Base-by-base conservation (phyloP, 2,888 invertebrate species). In the Hanleya hanleyi region DNA sequence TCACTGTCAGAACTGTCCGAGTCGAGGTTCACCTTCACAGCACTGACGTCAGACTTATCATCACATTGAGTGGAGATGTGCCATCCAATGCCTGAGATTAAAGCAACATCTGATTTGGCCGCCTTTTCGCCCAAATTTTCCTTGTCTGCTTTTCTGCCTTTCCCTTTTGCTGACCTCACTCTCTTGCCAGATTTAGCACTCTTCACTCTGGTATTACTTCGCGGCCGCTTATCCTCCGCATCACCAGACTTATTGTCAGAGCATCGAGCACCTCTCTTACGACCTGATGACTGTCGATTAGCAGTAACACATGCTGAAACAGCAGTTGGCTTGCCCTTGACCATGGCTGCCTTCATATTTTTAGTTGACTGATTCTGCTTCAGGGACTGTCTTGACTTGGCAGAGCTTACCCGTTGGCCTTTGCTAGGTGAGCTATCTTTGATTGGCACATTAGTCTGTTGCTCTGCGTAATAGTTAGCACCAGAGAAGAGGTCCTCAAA, bases 31-130 rank as follows among this genome's bases (percentile, higher is more conserved):
- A 81, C 75, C 50, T 76, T 70, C 3, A 85, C 82, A 29, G 80
- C 83, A 57, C 80, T 71, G 18, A 83, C 84, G 65, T 86, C 84
- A 6, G 83, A 83, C 33, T 80, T 82, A 64, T 87, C 86, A 37
- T 80, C 72, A 75, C 86, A 85, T 0, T 81, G 78, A 18, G 87
- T 82, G 15, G 83, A 81, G 18, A 89, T 71, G 66, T 87, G 87
- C 87, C 87, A 87, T 7, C 87, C 88, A 50, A 87, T 84, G 7
- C 88, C 88, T 57, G 86, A 84, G 29, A 87, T 86, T 32, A 86
- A 66, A 38, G 86, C 87, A 9, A 84, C 78, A 76, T 87, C 83
- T 5, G 83, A 67, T 64, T 85, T 80, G 29, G 79, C 74, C 38
- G 82, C 81, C 57, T 83, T 79, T 67, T 77, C 72, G 35, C 73